Evolutionary conservation across 53 echinoderm and acorn worm species (phyloP).

Genomic region (Mesocentrotus franciscanus): DNA sequence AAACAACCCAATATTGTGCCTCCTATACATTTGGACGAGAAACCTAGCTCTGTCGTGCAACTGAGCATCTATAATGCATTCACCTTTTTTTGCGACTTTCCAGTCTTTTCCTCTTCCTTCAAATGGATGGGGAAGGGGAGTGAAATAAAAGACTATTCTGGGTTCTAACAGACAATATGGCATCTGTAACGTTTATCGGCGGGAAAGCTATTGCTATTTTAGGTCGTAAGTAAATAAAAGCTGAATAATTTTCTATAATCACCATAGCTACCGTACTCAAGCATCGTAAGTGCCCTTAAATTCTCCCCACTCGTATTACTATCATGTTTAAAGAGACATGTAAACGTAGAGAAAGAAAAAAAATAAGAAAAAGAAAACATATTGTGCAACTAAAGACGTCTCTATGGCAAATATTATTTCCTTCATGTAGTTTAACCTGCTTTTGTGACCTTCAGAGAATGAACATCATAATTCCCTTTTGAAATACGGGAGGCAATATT

Average conservation of each 20-base stretch:
- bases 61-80: too few relatives aligned
- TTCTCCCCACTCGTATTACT: neutral
- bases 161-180: conserved; percentile 1
- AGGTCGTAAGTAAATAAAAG: neutral
- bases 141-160: neutral
- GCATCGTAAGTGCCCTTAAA: neutral
- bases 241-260: neutral
- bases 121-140: neutral
- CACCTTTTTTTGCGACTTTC: too few relatives aligned
- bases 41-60: too few relatives aligned
- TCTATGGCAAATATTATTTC: neutral
- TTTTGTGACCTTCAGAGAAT: neutral
- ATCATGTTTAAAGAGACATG: neutral
- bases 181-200: neutral
- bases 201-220: neutral
- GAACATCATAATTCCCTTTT: neutral
- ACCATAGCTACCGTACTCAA: neutral
- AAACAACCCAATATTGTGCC: neutral
- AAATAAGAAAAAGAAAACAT: neutral
- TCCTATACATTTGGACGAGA: too few relatives aligned
- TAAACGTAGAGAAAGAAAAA: neutral
- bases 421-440: neutral
- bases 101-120: too few relatives aligned
- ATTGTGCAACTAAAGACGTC: neutral
- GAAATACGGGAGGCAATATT: neutral